Evolutionary conservation across 2,113 vertebrate genomes (phyloP).

Genomic region (Rhegmatorhina hoffmannsi): DNA sequence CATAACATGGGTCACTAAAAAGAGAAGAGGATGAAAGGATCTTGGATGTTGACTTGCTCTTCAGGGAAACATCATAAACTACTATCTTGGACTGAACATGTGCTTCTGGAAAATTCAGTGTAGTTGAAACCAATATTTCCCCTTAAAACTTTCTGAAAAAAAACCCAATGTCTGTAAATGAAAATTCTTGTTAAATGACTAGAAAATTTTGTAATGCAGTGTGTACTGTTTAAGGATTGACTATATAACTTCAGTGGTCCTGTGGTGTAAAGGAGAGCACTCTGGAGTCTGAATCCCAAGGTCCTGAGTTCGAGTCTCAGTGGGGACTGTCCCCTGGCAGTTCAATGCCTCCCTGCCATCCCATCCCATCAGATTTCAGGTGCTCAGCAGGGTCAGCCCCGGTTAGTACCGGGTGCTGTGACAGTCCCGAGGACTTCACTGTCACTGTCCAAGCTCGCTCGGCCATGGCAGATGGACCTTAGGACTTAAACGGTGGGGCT

Average conservation of each 20-base stretch:
- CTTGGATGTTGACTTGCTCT: background rate
- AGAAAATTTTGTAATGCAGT: background rate
- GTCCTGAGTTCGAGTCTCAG: too few species aligned
- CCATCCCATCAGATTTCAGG: too few species aligned
- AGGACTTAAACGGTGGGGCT: too few species aligned
- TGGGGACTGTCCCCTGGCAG: too few species aligned
- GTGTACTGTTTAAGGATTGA: background rate
- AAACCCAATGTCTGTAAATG: background rate
- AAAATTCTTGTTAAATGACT: background rate
- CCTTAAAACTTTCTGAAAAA: background rate
- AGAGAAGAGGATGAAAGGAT: background rate
- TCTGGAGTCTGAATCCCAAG: too few species aligned
- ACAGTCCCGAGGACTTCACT: too few species aligned
- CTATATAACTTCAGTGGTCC: background rate
- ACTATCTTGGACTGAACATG: background rate
- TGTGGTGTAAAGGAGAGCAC: too few species aligned
- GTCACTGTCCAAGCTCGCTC: too few species aligned
- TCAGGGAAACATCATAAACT: background rate
- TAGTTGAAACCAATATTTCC: background rate
- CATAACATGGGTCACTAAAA: background rate
- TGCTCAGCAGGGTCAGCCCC: too few species aligned
- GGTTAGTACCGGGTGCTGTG: too few species aligned
- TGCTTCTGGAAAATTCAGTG: background rate
- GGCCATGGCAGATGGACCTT: too few species aligned
- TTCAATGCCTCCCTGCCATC: too few species aligned